Evolutionary conservation across 2,797 vertebrate genomes (phyloP).

Genomic region (Takifugu ocellatus): DNA sequence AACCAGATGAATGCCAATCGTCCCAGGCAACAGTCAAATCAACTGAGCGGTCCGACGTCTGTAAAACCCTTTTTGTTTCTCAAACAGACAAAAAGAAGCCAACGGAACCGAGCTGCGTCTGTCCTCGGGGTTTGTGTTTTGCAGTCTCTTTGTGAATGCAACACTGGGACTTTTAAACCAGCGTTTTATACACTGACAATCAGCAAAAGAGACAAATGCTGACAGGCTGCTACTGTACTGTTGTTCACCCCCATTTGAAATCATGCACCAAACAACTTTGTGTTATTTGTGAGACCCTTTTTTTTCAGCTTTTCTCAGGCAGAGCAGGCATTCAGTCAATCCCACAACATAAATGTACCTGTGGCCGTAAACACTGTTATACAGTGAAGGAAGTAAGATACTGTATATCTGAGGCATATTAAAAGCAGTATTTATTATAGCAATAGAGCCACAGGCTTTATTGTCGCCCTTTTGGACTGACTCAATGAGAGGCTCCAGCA

Average conservation of each 20-base stretch:
- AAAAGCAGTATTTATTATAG: background rate
- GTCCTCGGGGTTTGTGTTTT: constrained; percentile 23
- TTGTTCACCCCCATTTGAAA: constrained; percentile 3
- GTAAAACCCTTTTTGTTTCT: constrained; percentile 42
- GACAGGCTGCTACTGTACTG: background rate
- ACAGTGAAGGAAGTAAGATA: background rate
- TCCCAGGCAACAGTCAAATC: constrained; percentile 43
- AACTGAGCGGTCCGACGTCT: constrained; percentile 35
- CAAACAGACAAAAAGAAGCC: constrained; percentile 35
- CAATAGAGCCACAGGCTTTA: background rate
- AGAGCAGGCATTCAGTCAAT: background rate
- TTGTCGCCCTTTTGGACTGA: constrained; percentile 11
- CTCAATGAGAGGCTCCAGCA: background rate
- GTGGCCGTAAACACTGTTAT: too few species aligned
- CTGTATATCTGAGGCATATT: background rate
- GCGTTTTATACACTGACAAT: constrained; percentile 19
- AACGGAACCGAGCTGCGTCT: constrained; percentile 46
- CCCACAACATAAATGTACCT: too few species aligned
- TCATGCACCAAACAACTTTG: background rate
- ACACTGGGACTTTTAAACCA: constrained; percentile 35
- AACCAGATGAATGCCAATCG: constrained; percentile 43
- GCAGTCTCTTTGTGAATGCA: constrained; percentile 11
- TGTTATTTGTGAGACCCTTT: constrained; percentile 5
- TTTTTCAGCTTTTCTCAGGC: background rate
- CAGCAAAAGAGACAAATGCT: constrained; percentile 8